Base-by-base conservation (phyloP, 2,113 vertebrate species). In the Leuciscus idus region DNA sequence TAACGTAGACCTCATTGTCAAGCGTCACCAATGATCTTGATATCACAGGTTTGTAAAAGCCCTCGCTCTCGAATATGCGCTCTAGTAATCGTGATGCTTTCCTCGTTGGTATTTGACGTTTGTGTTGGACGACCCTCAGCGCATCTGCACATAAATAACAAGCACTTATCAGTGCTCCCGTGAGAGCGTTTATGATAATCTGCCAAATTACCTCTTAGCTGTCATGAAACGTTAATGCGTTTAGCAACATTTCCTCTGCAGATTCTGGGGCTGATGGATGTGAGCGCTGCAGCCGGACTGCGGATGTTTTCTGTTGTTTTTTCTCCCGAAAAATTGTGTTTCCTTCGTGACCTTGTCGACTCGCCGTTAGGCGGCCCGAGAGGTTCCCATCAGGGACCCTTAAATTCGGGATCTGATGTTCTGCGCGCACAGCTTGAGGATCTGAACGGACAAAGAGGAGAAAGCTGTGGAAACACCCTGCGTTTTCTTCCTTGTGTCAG, bases 401-500 rank as follows among this genome's bases (percentile, higher is more conserved):
- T 96, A 96, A 96, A 96, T 95, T 95, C 95, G 94, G 93, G 84
- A 92, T 95, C 95, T 96, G 96, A 91, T 95, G 95, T 95, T 94
- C 93, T 96, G 95, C 95, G 93, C 94, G 95, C 95, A 96, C 92
- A 89, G 94, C 95, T 93, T 57, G 92, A 96, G 95, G 93, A 95
- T 96, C 96, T 94, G 90, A 96, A 95, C 96, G 94, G 95, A 97
- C 96, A 96, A 96, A 96, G 95, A 96, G 96, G 94, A 96, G 95
- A 95, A 97, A 95, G 10, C 43, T 43, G 10, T 10, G 95, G 96
- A 98, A 98, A 97, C 95, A 97, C 92, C 91, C 88, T 94, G 95
- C 94, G 96, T 97, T 97, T 98, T 97, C 96, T 97, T 97, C 95
- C 94, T 92, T 86, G 87, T 95, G 95, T 97, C 96, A 96, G 94